Evolutionary conservation across 2,888 invertebrate species (phyloP), one percentile per base, ranked within the genome.

Genomic region (Melieria picta): DNA sequence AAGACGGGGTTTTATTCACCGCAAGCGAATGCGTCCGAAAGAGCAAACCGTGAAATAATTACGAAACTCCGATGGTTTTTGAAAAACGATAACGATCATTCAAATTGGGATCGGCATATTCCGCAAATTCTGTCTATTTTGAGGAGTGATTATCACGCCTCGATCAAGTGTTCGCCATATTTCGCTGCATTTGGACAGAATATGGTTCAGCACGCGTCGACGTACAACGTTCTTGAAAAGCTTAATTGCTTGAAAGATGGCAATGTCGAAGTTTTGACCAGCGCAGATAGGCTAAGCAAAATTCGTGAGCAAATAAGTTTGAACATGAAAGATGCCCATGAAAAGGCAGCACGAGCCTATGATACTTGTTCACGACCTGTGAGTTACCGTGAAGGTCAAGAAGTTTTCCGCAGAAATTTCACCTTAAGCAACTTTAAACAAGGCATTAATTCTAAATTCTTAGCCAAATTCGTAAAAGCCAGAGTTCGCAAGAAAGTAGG

Each of bases 1-100:
- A 71, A 50, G 5, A 72, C 75, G 5, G 72, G 65, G 1, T 66
- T 69, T 3, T 72, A 73, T 11, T 68, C 73, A 6, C 76, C 76
- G 0, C 72, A 76, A 43, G 73, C 76, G 0, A 75, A 76, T 47
- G 74, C 74, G 16, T 69, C 71, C 0, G 76, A 76, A 48, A 43
- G 74, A n/a, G 72, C 62, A 3, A 73, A 74, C 64, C 7, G 72
- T 10, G 71, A 73, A 63, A 71, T 72, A 4, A 61, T 72, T 9
- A 61, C 65, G 4, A 72, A 71, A 64, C 56, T 74, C 9, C 58
- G 72, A 9, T 63, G 10, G 11, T 71, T 64, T 30, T 30, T 71
- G 3, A 10, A 55, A 42, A 55, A 61, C 4, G 60, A 65, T 43
- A 30, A 67, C 11, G 56, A 74, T 30, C 71, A 74, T n/a, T 16